Evolutionary conservation across 2,888 invertebrate genomes (phyloP).

Genomic region (Smittia sp.): DNA sequence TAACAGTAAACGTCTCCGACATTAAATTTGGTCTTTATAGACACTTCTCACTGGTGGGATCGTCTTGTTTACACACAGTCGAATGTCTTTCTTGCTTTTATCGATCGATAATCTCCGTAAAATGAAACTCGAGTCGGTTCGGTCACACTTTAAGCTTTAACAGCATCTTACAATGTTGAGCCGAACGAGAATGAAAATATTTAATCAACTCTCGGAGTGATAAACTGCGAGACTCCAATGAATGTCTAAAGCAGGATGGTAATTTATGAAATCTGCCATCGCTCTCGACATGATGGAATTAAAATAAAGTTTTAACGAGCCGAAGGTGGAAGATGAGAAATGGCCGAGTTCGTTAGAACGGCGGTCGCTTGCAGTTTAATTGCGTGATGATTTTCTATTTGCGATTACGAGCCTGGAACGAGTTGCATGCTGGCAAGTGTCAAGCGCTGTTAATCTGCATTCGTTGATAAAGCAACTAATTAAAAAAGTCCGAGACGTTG

Average conservation of each 20-base stretch:
- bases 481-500: background rate
- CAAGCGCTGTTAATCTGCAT: constrained; percentile 1
- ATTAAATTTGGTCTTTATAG: background rate
- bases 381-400: constrained; percentile 8
- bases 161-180: constrained; percentile 6
- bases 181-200: background rate
- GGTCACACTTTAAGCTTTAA: background rate
- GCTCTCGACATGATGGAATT: background rate
- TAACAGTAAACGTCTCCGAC: constrained; percentile 2
- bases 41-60: too few species aligned
- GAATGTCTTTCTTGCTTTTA: background rate
- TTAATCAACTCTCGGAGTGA: background rate
- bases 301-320: constrained; percentile 9
- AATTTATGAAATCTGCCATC: background rate
- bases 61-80: background rate
- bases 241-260: background rate
- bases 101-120: background rate
- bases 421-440: constrained; percentile 9
- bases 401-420: background rate
- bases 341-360: constrained; percentile 5
- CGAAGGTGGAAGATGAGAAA: constrained; percentile 1
- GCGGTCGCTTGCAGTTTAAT: background rate
- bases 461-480: constrained; percentile 15
- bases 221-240: background rate
- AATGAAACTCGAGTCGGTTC: background rate